Evolutionary conservation across 2,888 invertebrate species (phyloP).

Genomic region (Melanostoma mellinum): DNA sequence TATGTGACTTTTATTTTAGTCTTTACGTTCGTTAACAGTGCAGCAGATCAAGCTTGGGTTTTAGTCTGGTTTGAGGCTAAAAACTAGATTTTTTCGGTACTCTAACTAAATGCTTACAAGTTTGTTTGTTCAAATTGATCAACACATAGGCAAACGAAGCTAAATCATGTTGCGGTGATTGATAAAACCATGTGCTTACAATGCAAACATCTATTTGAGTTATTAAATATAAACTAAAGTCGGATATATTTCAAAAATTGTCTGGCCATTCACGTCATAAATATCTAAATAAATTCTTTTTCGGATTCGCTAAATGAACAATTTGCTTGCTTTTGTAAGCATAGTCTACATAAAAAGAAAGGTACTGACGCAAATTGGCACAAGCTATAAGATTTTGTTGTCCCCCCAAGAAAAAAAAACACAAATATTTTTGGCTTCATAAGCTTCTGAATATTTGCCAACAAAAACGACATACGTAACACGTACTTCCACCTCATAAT

Average conservation of each 20-base stretch:
- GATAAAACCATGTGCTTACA: constrained; percentile 24
- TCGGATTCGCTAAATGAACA: not conserved
- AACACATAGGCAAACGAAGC: too few relatives aligned
- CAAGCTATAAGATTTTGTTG: constrained; percentile 12
- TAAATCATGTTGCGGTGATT: too few relatives aligned
- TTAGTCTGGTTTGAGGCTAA: too few relatives aligned
- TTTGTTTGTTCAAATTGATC: too few relatives aligned
- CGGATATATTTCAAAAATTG: too few relatives aligned
- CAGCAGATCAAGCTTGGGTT: too few relatives aligned
- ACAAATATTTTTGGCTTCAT: constrained; percentile 29
- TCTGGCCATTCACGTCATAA: not conserved
- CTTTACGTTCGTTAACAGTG: too few relatives aligned
- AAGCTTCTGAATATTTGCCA: constrained; percentile 37
- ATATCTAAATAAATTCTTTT: constrained; percentile 13
- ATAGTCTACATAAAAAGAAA: not conserved
- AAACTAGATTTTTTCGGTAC: too few relatives aligned
- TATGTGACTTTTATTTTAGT: too few relatives aligned
- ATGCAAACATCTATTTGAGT: too few relatives aligned
- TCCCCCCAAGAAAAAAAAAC: not conserved
- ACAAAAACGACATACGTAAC: constrained; percentile 36
- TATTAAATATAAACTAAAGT: too few relatives aligned
- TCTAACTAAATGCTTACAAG: too few relatives aligned
- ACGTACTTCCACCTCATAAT: constrained; percentile 18
- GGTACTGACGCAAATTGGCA: constrained; percentile 59
- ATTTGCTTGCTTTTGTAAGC: constrained; percentile 3